Conservation (phyloP, 2,797 vertebrate genomes). For the Hybognathus amarus region DNA sequence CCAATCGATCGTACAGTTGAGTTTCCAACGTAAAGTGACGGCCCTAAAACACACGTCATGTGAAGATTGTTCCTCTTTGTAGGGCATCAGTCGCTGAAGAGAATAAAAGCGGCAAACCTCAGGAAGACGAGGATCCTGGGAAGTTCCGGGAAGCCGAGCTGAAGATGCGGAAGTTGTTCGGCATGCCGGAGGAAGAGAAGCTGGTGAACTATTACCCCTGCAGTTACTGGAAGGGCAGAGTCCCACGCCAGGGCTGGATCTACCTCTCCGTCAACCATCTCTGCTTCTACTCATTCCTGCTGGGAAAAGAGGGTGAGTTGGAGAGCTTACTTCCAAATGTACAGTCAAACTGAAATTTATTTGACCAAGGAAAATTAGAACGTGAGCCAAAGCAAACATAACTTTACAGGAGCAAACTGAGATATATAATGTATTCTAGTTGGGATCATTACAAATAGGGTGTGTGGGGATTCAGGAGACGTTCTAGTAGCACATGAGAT, state of each 20-base stretch:
- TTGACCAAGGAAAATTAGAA: background rate
- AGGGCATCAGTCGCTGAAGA: conserved; percentile 98
- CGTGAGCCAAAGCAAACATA: background rate
- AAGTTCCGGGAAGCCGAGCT: conserved; percentile 95
- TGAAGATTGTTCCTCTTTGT: conserved; percentile 10
- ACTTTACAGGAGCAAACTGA: no score
- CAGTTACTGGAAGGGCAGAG: conserved; percentile 96
- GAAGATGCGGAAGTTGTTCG: conserved; percentile 94
- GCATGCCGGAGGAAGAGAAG: conserved; percentile 96
- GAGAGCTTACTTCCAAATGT: background rate
- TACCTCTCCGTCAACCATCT: conserved; percentile 96
- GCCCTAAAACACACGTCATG: background rate
- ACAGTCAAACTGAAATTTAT: background rate
- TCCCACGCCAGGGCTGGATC: conserved; percentile 95
- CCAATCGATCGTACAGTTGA: no score
- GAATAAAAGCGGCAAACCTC: conserved; percentile 84
- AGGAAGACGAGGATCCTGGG: conserved; percentile 90
- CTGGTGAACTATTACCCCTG: conserved; percentile 98
- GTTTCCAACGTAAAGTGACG: no score
- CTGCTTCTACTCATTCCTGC: conserved; percentile 95
- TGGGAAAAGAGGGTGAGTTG: conserved; percentile 90
- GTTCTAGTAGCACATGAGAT: background rate
- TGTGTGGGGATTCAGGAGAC: background rate
- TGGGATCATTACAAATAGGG: background rate
- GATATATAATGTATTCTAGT: no score